Evolutionary conservation across 2,113 vertebrate species (phyloP).

Genomic region (Paramisgurnus dabryanus): DNA sequence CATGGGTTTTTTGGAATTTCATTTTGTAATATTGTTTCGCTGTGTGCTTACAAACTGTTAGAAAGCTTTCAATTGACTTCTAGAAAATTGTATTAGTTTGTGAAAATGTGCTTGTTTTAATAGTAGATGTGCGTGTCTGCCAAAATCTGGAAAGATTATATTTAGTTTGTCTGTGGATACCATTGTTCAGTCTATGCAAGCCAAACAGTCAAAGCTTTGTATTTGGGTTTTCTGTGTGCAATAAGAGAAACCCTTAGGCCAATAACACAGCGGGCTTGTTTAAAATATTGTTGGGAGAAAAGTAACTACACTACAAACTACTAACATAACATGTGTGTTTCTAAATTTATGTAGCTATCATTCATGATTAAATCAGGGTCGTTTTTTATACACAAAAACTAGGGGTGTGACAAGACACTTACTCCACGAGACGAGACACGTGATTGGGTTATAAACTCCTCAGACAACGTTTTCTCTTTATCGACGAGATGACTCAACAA

Average conservation of each 20-base stretch:
- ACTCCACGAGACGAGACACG: too few relatives aligned
- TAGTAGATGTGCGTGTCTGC: not conserved
- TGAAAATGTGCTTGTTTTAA: slow-evolving; percentile 19
- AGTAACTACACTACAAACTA: too few relatives aligned
- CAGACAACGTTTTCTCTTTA: too few relatives aligned
- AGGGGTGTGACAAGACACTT: too few relatives aligned
- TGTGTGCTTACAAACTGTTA: slow-evolving; percentile 5
- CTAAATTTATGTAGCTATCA: too few relatives aligned
- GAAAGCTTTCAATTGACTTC: slow-evolving; percentile 7
- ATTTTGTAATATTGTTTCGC: slow-evolving; percentile 30
- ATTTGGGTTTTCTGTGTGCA: not conserved
- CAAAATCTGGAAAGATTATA: not conserved
- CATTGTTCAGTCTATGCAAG: not conserved
- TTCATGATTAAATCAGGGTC: too few relatives aligned
- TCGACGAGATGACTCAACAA: too few relatives aligned
- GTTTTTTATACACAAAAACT: too few relatives aligned
- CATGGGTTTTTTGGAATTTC: slow-evolving; percentile 14
- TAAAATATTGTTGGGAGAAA: not conserved
- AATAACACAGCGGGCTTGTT: not conserved
- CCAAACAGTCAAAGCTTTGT: not conserved
- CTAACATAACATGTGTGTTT: too few relatives aligned
- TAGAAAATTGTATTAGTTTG: slow-evolving; percentile 25
- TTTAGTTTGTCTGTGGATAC: not conserved
- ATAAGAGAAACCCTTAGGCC: not conserved
- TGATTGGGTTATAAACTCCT: too few relatives aligned